Base-by-base conservation (phyloP, 2,113 vertebrate genomes). In the Malurus alboscapulatus region DNA sequence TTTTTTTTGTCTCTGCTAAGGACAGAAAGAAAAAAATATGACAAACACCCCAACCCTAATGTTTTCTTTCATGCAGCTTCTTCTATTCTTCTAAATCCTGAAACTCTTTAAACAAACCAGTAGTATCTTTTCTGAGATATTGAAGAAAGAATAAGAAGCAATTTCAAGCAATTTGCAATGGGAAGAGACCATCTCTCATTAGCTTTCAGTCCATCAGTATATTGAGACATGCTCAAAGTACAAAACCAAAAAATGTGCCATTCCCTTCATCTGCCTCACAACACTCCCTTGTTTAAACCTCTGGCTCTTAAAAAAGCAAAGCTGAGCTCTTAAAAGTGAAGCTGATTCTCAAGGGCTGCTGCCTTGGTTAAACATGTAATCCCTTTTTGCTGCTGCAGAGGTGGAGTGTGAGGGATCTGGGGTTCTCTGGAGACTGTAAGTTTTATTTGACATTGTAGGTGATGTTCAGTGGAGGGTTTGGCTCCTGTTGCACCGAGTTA, bases 11-110 rank as follows among this genome's bases (percentile, higher is more conserved):
- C 2, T 75, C 17, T 24, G 2, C 34, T 81, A 57, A 76, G 22
- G 24, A 50, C 8, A 75, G 38, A 76, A 44, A 55, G 14, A 2
- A 69, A 45, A 44, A 45, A 65, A 59, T 24, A 36, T 9, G 1
- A 6, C 55, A 36, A 36, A 51, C 36, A 2, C 3, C 4, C 12
- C 4, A 14, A 0, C 3, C 1, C 10, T 24, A 32, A 3, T 17
- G 2, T 34, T 51, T 78, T 62, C 17, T 89, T 89, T 79, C 27
- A 34, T 32, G 10, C 32, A 66, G 17, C 7, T 85, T 68, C 27
- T 32, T 87, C 74, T 40, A 10, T 54, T 14, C 3, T 76, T 74
- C 38, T 67, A 54, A 87, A 72, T 36, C 36, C 19, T 21, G 12
- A 54, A 88, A 66, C 3, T 72, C 7, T 78, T 59, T 40, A 61